Conservation (phyloP, 2,888 invertebrate species). For the Agonopterix heracliana region DNA sequence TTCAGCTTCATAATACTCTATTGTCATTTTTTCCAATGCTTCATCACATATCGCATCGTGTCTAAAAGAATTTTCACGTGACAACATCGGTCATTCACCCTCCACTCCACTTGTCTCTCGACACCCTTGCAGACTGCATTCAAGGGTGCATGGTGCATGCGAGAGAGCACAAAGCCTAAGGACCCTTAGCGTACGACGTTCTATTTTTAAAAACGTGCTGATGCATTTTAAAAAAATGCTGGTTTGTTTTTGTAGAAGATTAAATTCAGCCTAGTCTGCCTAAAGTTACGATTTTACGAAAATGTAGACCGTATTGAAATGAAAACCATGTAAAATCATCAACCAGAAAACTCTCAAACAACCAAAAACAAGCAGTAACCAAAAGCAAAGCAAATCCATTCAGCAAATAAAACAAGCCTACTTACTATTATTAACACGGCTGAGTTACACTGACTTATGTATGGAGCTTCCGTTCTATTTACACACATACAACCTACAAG, state of each 20-base stretch:
- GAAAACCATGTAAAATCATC: no score
- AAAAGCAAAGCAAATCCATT: no score
- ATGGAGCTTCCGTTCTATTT: slow-evolving; percentile 67
- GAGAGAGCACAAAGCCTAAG: slow-evolving; percentile 60
- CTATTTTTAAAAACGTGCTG: slow-evolving; percentile 44
- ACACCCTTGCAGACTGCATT: slow-evolving; percentile 35
- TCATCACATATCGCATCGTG: no score
- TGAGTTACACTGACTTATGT: slow-evolving; percentile 46
- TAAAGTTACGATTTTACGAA: no score
- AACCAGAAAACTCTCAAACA: no score
- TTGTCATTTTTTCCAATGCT: no score
- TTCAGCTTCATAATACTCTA: no score
- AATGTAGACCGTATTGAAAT: no score
- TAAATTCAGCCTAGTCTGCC: no score
- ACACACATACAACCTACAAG: slow-evolving; percentile 46
- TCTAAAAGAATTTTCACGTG: no score
- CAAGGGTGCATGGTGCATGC: slow-evolving; percentile 26
- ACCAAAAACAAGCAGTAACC: no score
- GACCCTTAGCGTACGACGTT: slow-evolving; percentile 41
- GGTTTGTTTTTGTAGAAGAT: background rate
- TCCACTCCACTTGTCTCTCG: slow-evolving; percentile 22
- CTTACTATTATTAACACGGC: slow-evolving; percentile 22
- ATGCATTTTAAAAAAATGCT: background rate
- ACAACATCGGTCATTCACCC: slow-evolving; percentile 32
- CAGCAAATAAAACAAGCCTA: no score